These are phyloP conservation scores for Achroia grisella DNA, from an alignment of 1,140 invertebrate genomes.

Conservation along the genomic window DNA sequence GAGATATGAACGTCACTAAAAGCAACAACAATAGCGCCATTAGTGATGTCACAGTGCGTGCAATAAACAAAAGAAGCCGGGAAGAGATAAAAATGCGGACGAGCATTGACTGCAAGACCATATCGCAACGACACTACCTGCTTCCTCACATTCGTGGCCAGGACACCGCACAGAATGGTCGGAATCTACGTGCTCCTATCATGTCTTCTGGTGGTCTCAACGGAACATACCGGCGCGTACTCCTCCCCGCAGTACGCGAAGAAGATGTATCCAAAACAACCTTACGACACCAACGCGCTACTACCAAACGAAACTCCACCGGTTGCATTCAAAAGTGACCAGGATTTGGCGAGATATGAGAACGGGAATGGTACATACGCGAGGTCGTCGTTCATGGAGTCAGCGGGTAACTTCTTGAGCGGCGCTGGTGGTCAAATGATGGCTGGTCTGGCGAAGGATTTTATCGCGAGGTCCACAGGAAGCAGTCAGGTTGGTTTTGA, in stretches of 20 bases:
- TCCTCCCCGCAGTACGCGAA: slow-evolving; percentile 71
- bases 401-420: slow-evolving; percentile 68
- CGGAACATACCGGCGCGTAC: slow-evolving; percentile 65
- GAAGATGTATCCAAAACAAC: slow-evolving; percentile 54
- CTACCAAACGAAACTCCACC: slow-evolving; percentile 45
- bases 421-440: slow-evolving; percentile 75
- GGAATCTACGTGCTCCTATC: slow-evolving; percentile 27
- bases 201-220: slow-evolving; percentile 13
- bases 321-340: slow-evolving; percentile 29
- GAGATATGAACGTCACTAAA: slow-evolving; percentile 19
- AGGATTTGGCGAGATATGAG: slow-evolving; percentile 42
- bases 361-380: slow-evolving; percentile 50
- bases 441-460: slow-evolving; percentile 78
- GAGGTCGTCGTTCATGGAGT: slow-evolving; percentile 63
- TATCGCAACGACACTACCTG: slow-evolving; percentile 33
- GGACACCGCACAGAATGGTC: slow-evolving; percentile 38
- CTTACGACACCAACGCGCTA: slow-evolving; percentile 38
- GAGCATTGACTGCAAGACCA: slow-evolving; percentile 25
- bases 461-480: slow-evolving; percentile 77
- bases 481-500: slow-evolving; percentile 78
- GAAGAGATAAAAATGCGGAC: slow-evolving; percentile 60
- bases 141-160: slow-evolving; percentile 37
- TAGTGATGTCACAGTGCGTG: slow-evolving; percentile 67
- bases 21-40: slow-evolving; percentile 60
- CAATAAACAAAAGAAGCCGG: slow-evolving; percentile 55